These are phyloP conservation scores for Melozone crissalis DNA, from an alignment of 2,113 vertebrate species.

Conservation along the genomic window DNA sequence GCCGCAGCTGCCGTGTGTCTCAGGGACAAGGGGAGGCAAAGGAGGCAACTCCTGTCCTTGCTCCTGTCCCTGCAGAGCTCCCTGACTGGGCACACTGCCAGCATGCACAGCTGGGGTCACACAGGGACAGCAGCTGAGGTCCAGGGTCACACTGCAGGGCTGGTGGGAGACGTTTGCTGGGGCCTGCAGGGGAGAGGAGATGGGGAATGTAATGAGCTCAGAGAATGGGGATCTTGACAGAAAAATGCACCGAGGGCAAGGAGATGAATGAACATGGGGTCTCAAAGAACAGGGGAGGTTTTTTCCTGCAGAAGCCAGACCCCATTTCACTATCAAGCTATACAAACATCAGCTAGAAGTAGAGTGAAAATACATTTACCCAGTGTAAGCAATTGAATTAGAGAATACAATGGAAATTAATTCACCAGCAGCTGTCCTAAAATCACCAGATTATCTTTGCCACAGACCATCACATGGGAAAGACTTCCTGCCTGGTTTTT, in stretches of 20 bases:
- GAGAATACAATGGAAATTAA: neutral
- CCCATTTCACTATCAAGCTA: neutral
- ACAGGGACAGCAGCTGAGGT: conserved; percentile 29
- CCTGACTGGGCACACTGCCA: neutral
- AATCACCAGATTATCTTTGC: conserved; percentile 13
- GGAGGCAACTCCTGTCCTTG: neutral
- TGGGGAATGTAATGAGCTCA: conserved; percentile 12
- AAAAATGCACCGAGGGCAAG: conserved; percentile 17
- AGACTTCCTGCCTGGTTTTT: neutral
- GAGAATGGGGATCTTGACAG: neutral
- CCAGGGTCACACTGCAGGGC: conserved; percentile 33
- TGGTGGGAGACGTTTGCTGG: neutral
- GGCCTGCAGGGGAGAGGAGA: conserved; percentile 32
- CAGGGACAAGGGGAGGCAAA: neutral
- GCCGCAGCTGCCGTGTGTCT: neutral
- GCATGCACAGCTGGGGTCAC: conserved; percentile 40
- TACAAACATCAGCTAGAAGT: neutral
- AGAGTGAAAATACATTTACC: neutral
- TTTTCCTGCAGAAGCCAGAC: conserved; percentile 14
- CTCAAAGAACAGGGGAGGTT: neutral
- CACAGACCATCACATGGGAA: neutral
- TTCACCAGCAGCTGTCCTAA: neutral
- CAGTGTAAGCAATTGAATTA: neutral
- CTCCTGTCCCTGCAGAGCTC: neutral
- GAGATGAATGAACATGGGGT: conserved; percentile 16